These are phyloP conservation scores for Nasua narica DNA, from an alignment of 2,797 vertebrate species.

Conservation along the genomic window DNA sequence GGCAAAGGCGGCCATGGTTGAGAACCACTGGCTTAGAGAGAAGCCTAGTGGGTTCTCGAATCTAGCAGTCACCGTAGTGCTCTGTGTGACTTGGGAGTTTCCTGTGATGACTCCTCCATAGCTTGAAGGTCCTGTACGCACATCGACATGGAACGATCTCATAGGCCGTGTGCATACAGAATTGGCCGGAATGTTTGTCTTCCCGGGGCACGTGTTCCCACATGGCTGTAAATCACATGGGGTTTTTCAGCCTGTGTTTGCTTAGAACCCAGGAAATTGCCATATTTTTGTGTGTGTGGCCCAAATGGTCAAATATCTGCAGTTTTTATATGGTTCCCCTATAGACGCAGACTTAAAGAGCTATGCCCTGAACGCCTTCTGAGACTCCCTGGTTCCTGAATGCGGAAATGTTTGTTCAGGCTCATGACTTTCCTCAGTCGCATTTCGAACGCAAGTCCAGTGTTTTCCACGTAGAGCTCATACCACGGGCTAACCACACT, in stretches of 20 bases:
- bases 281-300: background rate
- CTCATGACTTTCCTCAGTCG: slow-evolving; percentile 28
- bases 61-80: background rate
- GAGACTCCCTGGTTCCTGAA: background rate
- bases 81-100: background rate
- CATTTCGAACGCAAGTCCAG: slow-evolving; percentile 35
- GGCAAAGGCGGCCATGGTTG: background rate
- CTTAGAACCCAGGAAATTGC: slow-evolving; percentile 24
- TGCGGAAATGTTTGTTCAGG: slow-evolving; percentile 59
- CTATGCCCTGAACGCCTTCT: slow-evolving; percentile 37
- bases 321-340: slow-evolving; percentile 51
- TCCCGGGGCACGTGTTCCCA: background rate
- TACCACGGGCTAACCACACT: slow-evolving; percentile 45
- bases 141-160: background rate
- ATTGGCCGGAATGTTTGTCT: background rate
- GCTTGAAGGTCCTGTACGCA: background rate
- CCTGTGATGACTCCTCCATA: background rate
- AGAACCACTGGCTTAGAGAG: slow-evolving; percentile 1
- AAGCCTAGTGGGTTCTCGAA: background rate
- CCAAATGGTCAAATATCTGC: slow-evolving; percentile 7
- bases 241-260: background rate
- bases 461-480: slow-evolving; percentile 52
- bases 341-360: slow-evolving; percentile 31
- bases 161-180: background rate
- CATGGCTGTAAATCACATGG: slow-evolving; percentile 32